Conservation (phyloP, 2,888 invertebrate genomes). For the Acronicta aceris region DNA sequence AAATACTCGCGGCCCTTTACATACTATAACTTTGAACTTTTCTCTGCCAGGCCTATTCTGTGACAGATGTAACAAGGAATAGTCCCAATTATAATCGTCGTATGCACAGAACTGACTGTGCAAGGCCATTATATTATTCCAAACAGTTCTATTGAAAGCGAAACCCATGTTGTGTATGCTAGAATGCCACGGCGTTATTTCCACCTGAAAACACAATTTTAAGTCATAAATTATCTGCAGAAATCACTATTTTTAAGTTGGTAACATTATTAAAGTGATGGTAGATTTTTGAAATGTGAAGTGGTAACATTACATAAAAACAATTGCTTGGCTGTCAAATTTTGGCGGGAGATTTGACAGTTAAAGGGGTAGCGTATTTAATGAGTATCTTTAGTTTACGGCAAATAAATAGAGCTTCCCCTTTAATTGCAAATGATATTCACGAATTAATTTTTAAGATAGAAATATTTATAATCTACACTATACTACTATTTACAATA, state of each 20-base stretch:
- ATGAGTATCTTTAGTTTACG: neutral
- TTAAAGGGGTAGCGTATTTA: neutral
- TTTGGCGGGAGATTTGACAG: conserved; percentile 22
- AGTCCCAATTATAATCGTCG: conserved; percentile 99
- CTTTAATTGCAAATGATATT: no score
- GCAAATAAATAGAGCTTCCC: no score
- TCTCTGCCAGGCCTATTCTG: conserved; percentile 93
- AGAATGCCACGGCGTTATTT: conserved; percentile 98
- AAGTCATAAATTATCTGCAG: neutral
- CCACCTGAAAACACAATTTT: conserved; percentile 91
- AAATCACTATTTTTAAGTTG: neutral
- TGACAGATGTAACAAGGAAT: conserved; percentile 97
- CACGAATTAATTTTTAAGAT: no score
- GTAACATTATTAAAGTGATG: conserved; percentile 14
- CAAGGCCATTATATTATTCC: conserved; percentile 95
- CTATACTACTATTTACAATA: no score
- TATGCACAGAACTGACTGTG: conserved; percentile 97
- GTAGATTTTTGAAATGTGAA: conserved; percentile 4
- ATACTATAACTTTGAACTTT: conserved; percentile 95
- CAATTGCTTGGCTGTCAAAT: conserved; percentile 22
- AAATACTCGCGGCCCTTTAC: conserved; percentile 98
- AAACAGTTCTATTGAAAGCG: conserved; percentile 96
- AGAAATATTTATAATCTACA: no score
- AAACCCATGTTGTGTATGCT: conserved; percentile 99
- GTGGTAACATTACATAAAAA: conserved; percentile 6